Percentiles rank a stretch among this genome's conserved stretches.
phyloP scores from a whole-genome alignment of 2,113 vertebrate genomes.

The Pomatostomus ruficeps region DNA sequence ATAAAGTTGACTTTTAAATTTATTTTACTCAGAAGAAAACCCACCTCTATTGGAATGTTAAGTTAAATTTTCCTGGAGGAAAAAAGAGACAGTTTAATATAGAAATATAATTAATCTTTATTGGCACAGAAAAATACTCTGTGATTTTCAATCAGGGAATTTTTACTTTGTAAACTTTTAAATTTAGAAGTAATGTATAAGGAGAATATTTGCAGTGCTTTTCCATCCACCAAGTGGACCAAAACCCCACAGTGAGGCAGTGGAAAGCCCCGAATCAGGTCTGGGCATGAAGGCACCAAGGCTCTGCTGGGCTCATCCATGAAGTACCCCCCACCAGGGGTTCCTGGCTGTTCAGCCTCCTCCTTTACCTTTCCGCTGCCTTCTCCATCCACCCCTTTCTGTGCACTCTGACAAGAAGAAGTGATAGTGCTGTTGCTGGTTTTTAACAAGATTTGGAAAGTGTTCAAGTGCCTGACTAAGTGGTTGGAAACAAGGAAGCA shows the following conservation, averaged over 20 bases:
- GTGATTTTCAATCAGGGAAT: background rate
- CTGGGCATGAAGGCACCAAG: rapidly evolving
- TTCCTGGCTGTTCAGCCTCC: rapidly evolving
- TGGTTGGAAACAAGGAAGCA: constrained; percentile 48
- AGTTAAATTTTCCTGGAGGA: background rate
- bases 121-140: background rate
- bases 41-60: background rate
- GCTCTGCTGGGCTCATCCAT: background rate
- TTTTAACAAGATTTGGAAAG: constrained; percentile 46
- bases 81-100: background rate
- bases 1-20: background rate
- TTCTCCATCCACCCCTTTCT: background rate
- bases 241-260: background rate
- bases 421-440: constrained; percentile 21
- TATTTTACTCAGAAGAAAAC: background rate
- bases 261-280: background rate
- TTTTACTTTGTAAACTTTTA: background rate
- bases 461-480: constrained; percentile 7
- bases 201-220: background rate
- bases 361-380: background rate
- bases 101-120: background rate
- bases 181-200: background rate
- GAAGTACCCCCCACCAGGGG: background rate
- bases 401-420: background rate
- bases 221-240: background rate